Evolutionary conservation across 2,113 vertebrate genomes (phyloP), one percentile per base, ranked within the genome.

Genomic region (Lepus timidus): DNA sequence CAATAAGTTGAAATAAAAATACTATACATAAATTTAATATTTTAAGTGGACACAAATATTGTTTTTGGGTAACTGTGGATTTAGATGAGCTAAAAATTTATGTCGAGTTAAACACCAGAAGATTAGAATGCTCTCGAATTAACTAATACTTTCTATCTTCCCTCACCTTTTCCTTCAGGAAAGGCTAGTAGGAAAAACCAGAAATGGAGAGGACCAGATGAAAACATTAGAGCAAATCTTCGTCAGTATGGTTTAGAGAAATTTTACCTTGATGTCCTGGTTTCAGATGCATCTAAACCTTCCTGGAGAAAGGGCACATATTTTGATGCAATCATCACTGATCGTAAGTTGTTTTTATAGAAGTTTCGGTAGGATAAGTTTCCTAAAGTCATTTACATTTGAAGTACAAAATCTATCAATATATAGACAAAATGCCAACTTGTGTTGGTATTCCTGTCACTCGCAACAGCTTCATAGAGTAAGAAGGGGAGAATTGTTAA

Each of bases 181-280:
- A 99, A 99, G 96, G 99, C 99, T 22, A 99, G 98, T 97, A 99
- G 99, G 94, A 99, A 99, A 98, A 99, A 99, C 97, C 99, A 99
- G 97, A 99, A 99, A 89, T 99, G 99, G 99, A 98, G 99, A 97
- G 99, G 99, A 61, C 99, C 99, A 0, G 99, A 99, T 98, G 99
- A 99, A 97, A 99, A 99, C 62, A 99, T 99, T 96, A 98, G 99
- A 97, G 99, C 99, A 71, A 99, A 99, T 96, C 98, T 99, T 87
- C 98, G 99, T 11, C 99, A 99, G 91, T 99, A 99, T 51, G 99
- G 99, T 36, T 98, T 98, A 84, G 99, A 99, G 98, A 98, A 98
- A 51, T 98, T 98, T 73, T 99, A 99, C 71, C 94, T 99, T 1
- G 99, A 99, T 74, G 98, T 99, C 0, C 98, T 99, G 23, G 98